These are phyloP conservation scores for Oryctolagus cuniculus DNA, from an alignment of 2,113 vertebrate genomes.

Conservation along the genomic window DNA sequence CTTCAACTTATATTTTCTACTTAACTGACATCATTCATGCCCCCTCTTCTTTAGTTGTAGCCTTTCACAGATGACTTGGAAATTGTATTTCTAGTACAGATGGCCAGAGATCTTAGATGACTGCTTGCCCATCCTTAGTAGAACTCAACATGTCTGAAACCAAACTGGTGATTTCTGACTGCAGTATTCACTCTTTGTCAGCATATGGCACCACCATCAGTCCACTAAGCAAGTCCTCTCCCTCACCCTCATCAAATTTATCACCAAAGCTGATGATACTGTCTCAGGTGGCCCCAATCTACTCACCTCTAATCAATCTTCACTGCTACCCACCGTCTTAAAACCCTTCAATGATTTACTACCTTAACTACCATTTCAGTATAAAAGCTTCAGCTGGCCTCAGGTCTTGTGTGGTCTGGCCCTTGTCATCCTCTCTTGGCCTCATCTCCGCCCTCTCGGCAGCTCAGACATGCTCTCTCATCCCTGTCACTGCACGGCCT, in stretches of 20 bases:
- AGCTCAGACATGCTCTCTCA: not conserved
- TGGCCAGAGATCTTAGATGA: slow-evolving; percentile 22
- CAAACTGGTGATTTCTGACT: slow-evolving; percentile 35
- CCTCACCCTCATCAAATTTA: slow-evolving; percentile 35
- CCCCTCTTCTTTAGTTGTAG: not conserved
- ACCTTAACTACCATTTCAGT: slow-evolving; percentile 54
- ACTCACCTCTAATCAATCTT: not conserved
- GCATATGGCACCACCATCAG: not conserved
- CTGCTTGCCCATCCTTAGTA: not conserved
- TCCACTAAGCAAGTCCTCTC: not conserved
- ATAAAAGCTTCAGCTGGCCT: not conserved
- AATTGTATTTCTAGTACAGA: slow-evolving; percentile 43
- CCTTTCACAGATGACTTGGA: slow-evolving; percentile 41
- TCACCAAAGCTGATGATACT: slow-evolving; percentile 16
- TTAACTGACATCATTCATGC: slow-evolving; percentile 14
- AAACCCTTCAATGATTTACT: slow-evolving; percentile 25
- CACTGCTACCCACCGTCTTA: slow-evolving; percentile 10
- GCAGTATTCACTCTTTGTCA: not conserved
- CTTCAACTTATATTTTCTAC: slow-evolving; percentile 41
- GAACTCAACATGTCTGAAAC: slow-evolving; percentile 33
- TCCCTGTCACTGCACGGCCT: not conserved
- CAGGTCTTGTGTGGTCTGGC: not conserved
- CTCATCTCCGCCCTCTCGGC: slow-evolving; percentile 22
- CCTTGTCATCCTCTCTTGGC: not conserved
- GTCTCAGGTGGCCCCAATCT: slow-evolving; percentile 19